Percentiles rank a stretch among this genome's conserved stretches.
Conservation (phyloP, 2,888 invertebrate genomes). For the Hemaris fuciformis region DNA sequence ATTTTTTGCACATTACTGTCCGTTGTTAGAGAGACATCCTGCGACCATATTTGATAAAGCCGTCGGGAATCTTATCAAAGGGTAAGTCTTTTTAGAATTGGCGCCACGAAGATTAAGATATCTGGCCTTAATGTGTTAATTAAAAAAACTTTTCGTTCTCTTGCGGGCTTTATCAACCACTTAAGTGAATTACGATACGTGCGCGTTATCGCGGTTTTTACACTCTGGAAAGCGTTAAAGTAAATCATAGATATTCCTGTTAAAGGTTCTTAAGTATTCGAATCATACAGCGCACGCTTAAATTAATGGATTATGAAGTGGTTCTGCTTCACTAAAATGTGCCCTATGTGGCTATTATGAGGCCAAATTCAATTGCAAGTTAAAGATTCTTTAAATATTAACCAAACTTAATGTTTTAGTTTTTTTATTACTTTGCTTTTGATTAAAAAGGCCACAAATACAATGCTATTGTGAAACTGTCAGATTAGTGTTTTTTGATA, state of each 20-base stretch:
- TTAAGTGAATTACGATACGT: slow-evolving; percentile 63
- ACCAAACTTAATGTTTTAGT: too few species aligned
- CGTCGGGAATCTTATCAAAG: slow-evolving; percentile 70
- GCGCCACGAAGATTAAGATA: slow-evolving; percentile 79
- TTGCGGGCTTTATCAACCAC: slow-evolving; percentile 66
- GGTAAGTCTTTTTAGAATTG: slow-evolving; percentile 72
- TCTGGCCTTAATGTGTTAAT: slow-evolving; percentile 77
- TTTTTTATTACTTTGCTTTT: too few species aligned
- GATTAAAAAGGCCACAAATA: too few species aligned
- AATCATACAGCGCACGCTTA: slow-evolving; percentile 17
- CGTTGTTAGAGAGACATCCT: slow-evolving; percentile 55
- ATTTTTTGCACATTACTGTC: slow-evolving; percentile 70
- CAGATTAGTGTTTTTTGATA: too few species aligned
- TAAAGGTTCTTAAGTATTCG: slow-evolving; percentile 31
- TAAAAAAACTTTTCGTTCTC: slow-evolving; percentile 70
- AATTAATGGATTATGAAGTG: neutral
- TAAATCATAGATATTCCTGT: slow-evolving; percentile 42
- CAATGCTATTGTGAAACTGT: too few species aligned
- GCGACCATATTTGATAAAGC: slow-evolving; percentile 65
- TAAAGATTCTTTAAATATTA: too few species aligned
- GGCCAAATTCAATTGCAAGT: neutral
- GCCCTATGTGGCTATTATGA: neutral
- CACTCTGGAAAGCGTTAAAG: slow-evolving; percentile 66
- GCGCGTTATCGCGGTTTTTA: slow-evolving; percentile 68
- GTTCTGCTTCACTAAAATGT: neutral